Conservation (phyloP, 2,888 invertebrate species). For the Agrotis puta region DNA sequence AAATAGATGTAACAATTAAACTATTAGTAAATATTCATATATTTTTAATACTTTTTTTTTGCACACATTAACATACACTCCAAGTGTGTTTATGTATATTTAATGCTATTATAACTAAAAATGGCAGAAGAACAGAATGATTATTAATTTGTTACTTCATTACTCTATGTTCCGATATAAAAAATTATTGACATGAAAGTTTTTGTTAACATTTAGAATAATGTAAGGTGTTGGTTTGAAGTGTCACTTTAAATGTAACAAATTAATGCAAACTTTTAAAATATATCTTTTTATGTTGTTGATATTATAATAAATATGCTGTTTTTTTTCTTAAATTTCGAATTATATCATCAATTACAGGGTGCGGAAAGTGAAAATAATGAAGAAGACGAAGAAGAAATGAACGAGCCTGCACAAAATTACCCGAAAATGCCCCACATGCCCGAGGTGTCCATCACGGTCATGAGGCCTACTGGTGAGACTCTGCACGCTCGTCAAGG, state of each 20-base stretch:
- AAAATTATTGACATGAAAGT: no score
- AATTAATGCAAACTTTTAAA: not conserved
- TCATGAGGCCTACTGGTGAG: conserved; percentile 87
- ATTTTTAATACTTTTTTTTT: conserved; percentile 23
- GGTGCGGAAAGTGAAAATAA: conserved; percentile 86
- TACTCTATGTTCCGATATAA: not conserved
- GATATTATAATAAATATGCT: not conserved
- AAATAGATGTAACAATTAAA: not conserved
- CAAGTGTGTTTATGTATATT: conserved; percentile 3
- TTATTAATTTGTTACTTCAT: not conserved
- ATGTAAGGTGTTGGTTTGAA: conserved; percentile 30
- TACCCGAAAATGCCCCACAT: conserved; percentile 79
- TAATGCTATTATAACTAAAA: not conserved
- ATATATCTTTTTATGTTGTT: not conserved
- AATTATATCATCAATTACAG: conserved; percentile 72
- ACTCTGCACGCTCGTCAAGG: conserved; percentile 86
- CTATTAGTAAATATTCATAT: conserved; percentile 19
- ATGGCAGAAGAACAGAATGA: not conserved
- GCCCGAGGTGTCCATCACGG: conserved; percentile 88
- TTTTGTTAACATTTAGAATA: not conserved
- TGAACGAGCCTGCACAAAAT: conserved; percentile 69
- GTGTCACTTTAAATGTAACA: conserved; percentile 51
- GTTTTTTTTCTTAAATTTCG: conserved; percentile 13
- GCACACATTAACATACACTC: not conserved
- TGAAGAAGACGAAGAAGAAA: conserved; percentile 83